A percentile compares a stretch with the other conserved stretches of the same genome.
phyloP scores from a whole-genome alignment of 2,797 vertebrate species.

The Lepilemur septentrionalis region DNA sequence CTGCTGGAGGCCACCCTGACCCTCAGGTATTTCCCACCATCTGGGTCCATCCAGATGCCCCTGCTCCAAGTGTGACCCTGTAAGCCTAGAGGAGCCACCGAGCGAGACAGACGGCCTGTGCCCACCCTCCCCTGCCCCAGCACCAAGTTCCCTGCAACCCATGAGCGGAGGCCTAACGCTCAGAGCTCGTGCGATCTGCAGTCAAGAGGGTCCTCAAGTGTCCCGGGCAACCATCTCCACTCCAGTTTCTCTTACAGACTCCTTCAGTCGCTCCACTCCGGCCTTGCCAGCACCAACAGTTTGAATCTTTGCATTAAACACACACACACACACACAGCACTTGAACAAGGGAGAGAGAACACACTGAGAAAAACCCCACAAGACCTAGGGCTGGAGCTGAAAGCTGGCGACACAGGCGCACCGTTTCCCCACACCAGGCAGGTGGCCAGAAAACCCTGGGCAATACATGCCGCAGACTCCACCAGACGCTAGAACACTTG shows the following conservation, averaged over 20 bases:
- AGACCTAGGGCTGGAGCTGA: not conserved
- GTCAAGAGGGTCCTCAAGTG: not conserved
- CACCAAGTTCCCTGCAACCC: not conserved
- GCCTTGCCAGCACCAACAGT: slow-evolving; percentile 21
- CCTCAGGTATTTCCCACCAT: not conserved
- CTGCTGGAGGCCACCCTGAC: not conserved
- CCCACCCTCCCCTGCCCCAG: not conserved
- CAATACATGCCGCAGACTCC: not conserved
- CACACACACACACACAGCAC: not conserved
- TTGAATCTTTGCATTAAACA: not conserved
- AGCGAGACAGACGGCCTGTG: not conserved
- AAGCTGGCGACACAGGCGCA: slow-evolving; percentile 11
- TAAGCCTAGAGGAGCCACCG: not conserved
- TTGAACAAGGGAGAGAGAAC: not conserved
- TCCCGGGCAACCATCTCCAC: not conserved
- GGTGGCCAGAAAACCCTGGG: slow-evolving; percentile 59
- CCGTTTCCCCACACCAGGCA: slow-evolving; percentile 6
- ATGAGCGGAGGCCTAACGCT: not conserved
- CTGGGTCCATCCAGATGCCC: not conserved
- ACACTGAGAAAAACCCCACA: not conserved
- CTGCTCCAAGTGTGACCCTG: not conserved
- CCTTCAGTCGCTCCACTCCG: slow-evolving; percentile 26
- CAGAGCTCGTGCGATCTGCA: not conserved
- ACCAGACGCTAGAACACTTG: slow-evolving; percentile 54
- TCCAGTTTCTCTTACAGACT: not conserved